Base-by-base conservation (phyloP, 2,888 invertebrate genomes). In the Pycnomerus fuliginosus region DNA sequence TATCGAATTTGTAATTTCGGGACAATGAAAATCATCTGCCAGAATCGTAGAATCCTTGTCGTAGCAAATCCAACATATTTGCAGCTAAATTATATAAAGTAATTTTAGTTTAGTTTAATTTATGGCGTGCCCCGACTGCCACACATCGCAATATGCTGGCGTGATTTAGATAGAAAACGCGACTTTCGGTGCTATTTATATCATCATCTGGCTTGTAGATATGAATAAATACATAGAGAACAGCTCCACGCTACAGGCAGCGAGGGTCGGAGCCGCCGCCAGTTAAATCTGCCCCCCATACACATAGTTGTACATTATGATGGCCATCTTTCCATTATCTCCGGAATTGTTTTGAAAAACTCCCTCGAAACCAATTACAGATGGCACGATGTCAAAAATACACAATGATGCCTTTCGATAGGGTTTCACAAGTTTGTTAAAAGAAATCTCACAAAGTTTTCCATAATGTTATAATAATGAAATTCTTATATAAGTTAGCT, bases 91-190 rank as follows among this genome's bases (percentile, higher is more conserved):
- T 62, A 61, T 65, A 63, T 61, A 55, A 62, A 64, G 63, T 64
- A 67, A 67, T 66, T 66, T 60, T 58, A 55, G 4, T 20, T 20
- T 38, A 22, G 62, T 62, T 66, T 67, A 68, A 68, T 68, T 68
- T 68, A 68, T 68, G 56, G 54, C 57, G 20, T 20, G 20, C 20
- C 20, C 20, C 20, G 20, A 20, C 20, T 55, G 60, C 60, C 61
- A 64, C 62, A 64, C 63, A 65, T 60, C 60, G 66, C 69, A 67
- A 67, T 68, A 67, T 67, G 69, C 62, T 54, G 62, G 61, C 63
- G 62, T 67, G 68, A 69, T 68, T 69, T 68, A 67, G 67, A 69
- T 68, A 68, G 68, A 69, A 68, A 69, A 68, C 64, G 65, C 67
- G 67, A 68, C 67, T 68, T 69, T 67, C 61, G 58, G 47, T 49